phyloP scores from a whole-genome alignment of 2,113 vertebrate genomes.

The Nyctibius bracteatus region DNA sequence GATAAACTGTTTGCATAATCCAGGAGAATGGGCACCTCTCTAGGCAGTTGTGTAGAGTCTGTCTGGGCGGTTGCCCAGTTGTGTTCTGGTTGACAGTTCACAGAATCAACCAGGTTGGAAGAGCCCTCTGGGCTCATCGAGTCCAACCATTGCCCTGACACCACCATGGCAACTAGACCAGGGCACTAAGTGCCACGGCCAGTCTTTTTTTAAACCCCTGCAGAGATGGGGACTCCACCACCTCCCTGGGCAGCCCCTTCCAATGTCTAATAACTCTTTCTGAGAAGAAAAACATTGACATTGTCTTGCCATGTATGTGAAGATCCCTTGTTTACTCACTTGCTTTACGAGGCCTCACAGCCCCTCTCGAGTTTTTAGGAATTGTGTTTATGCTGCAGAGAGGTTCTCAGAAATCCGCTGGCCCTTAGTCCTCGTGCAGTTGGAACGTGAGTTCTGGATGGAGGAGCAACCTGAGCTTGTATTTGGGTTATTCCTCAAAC shows the following conservation, averaged over 20 bases:
- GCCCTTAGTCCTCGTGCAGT: neutral
- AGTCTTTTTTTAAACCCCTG: no score
- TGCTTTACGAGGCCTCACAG: neutral
- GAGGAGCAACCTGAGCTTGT: accelerated
- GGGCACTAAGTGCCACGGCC: no score
- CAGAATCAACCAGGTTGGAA: no score
- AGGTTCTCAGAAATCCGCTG: neutral
- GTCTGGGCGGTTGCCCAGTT: neutral
- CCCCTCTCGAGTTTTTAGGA: neutral
- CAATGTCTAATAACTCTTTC: no score
- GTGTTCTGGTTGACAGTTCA: neutral
- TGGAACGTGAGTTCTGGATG: neutral
- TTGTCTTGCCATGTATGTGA: neutral
- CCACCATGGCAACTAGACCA: no score
- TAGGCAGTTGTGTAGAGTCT: neutral
- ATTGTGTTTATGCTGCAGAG: neutral
- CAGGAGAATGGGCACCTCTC: neutral
- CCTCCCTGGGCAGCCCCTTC: no score
- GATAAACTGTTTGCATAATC: neutral
- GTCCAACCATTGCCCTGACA: no score
- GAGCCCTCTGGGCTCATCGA: no score
- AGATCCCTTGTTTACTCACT: neutral
- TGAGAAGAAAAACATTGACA: no score
- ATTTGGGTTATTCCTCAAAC: neutral
- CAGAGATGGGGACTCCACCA: no score